These are phyloP conservation scores for Apostichopus leukothele DNA, from an alignment of 53 echinoderm and acorn worm species.

Conservation along the genomic window DNA sequence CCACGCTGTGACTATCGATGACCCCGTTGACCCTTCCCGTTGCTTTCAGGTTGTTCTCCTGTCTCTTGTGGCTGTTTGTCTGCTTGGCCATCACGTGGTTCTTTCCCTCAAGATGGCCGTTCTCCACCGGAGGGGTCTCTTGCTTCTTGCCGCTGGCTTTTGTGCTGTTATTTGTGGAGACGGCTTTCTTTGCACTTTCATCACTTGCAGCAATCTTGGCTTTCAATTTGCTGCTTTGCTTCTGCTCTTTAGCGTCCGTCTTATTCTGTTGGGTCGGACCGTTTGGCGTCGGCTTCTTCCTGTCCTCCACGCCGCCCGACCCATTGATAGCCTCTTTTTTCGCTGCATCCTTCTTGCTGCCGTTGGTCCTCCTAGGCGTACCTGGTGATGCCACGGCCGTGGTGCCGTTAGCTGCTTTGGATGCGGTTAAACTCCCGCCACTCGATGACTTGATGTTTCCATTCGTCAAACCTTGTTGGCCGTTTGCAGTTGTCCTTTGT, in stretches of 20 bases:
- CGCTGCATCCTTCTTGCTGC: conserved; percentile 46
- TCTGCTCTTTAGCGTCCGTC: neutral
- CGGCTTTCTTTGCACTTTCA: conserved; percentile 19
- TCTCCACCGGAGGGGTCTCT: neutral
- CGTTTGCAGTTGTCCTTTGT: neutral
- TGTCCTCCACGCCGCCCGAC: conserved; percentile 3
- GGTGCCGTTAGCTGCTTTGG: neutral
- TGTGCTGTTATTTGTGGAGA: neutral
- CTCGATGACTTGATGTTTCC: conserved; percentile 4
- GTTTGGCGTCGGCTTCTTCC: conserved; percentile 23
- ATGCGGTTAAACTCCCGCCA: neutral
- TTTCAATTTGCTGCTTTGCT: conserved; percentile 30
- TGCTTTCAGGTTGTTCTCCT: conserved; percentile 37
- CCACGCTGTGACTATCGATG: conserved; percentile 21
- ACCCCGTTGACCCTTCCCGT: conserved; percentile 44
- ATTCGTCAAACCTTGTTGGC: conserved; percentile 1
- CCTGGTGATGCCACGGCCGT: neutral
- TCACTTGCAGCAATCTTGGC: neutral
- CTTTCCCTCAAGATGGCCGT: conserved; percentile 42
- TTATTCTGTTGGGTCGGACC: conserved; percentile 29
- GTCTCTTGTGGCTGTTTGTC: conserved; percentile 6
- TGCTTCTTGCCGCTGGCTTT: conserved; percentile 33
- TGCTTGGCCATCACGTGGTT: conserved; percentile 21
- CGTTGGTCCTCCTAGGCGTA: conserved; percentile 44
- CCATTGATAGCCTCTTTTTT: conserved; percentile 49